A percentile compares a stretch with the other conserved stretches of the same genome.
Conservation (phyloP, 1,140 invertebrate species). For the Drosophila mojavensis region DNA sequence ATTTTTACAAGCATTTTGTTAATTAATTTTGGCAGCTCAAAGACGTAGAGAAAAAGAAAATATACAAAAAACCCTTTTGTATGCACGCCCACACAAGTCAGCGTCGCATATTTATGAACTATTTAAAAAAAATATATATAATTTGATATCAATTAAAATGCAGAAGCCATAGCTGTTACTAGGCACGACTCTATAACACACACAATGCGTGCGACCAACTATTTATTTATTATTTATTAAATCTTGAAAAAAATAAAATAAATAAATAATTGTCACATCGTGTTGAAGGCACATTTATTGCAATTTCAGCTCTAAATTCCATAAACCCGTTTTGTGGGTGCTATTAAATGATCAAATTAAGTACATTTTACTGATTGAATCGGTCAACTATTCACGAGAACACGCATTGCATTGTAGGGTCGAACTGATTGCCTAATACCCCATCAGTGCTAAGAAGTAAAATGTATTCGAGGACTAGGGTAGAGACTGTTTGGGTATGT, state of each 20-base stretch:
- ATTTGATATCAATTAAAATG: slow-evolving; percentile 70
- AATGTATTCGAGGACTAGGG: no score
- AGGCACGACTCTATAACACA: slow-evolving; percentile 39
- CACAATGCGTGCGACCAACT: slow-evolving; percentile 53
- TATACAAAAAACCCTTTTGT: slow-evolving; percentile 44
- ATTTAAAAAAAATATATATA: slow-evolving; percentile 29
- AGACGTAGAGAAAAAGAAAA: neutral
- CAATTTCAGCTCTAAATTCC: slow-evolving; percentile 44
- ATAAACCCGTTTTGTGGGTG: slow-evolving; percentile 55
- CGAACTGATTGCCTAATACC: no score
- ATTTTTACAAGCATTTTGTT: slow-evolving; percentile 74
- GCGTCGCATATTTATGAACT: slow-evolving; percentile 18
- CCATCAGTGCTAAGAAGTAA: no score
- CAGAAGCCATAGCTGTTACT: slow-evolving; percentile 36
- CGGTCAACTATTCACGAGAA: slow-evolving; percentile 27
- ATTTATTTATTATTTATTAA: neutral
- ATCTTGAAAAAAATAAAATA: neutral
- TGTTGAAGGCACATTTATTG: slow-evolving; percentile 63
- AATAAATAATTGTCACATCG: slow-evolving; percentile 38
- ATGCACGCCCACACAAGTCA: slow-evolving; percentile 28
- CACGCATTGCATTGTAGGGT: neutral
- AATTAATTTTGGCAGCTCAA: slow-evolving; percentile 70
- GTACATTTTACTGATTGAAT: slow-evolving; percentile 26
- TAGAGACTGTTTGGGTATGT: no score
- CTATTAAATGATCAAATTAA: slow-evolving; percentile 62